Conservation (phyloP, 2,113 vertebrate genomes). For the Bubo scandiacus region DNA sequence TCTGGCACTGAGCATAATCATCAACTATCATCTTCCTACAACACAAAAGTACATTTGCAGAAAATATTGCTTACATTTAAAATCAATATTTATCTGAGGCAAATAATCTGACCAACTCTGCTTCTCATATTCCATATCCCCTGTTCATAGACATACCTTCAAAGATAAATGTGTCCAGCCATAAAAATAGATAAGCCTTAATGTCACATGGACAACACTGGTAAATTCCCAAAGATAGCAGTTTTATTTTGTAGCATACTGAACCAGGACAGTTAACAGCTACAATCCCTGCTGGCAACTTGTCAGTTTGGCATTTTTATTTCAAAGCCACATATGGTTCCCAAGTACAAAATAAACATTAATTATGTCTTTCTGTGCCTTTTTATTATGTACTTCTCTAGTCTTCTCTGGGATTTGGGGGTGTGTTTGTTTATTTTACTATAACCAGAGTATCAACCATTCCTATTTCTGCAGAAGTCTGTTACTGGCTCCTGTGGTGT, state of each 20-base stretch:
- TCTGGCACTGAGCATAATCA: neutral
- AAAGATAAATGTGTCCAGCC: neutral
- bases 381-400: conserved; percentile 14
- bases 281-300: conserved; percentile 1
- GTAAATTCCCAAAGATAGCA: neutral
- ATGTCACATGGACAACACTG: neutral
- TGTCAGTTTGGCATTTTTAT: conserved; percentile 48
- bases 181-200: neutral
- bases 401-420: neutral
- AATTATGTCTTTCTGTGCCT: conserved; percentile 21
- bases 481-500: neutral
- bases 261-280: neutral
- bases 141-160: neutral
- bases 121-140: neutral
- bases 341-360: conserved; percentile 48
- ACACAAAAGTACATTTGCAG: neutral
- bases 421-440: neutral
- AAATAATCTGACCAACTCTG: neutral
- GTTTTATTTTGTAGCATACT: conserved; percentile 21
- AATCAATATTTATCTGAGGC: neutral
- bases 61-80: neutral
- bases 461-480: neutral
- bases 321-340: conserved; percentile 49
- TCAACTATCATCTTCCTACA: neutral
- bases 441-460: neutral